phyloP scores from a whole-genome alignment of 92 coral and sea anemone species.

The Epizoanthus ramosus region DNA sequence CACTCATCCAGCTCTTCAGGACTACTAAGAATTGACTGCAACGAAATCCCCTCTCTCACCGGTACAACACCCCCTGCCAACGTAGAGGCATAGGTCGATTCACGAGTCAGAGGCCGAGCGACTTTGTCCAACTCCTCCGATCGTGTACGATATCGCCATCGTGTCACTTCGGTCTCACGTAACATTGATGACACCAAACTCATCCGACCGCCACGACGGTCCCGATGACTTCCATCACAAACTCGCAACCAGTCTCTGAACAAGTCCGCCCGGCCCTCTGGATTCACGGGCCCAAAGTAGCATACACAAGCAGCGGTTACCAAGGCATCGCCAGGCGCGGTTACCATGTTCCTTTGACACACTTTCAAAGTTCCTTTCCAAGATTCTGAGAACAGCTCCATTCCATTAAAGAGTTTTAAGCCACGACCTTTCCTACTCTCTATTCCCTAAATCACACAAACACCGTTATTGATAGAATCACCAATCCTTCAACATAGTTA shows the following conservation, averaged over 20 bases:
- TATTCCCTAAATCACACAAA: conserved; percentile 54
- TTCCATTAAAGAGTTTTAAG: conserved; percentile 60
- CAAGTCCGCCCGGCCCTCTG: conserved; percentile 79
- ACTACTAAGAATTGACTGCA: conserved; percentile 66
- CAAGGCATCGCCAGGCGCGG: conserved; percentile 95
- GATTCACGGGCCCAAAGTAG: conserved; percentile 87
- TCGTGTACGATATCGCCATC: neutral
- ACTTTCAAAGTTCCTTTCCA: conserved; percentile 74
- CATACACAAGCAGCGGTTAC: conserved; percentile 89
- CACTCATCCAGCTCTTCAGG: conserved; percentile 83
- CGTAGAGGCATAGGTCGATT: conserved; percentile 45
- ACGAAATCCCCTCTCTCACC: conserved; percentile 68
- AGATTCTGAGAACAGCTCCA: conserved; percentile 64
- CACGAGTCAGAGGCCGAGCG: conserved; percentile 47
- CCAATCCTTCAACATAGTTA: neutral
- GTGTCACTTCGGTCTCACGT: conserved; percentile 36
- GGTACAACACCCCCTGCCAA: conserved; percentile 57
- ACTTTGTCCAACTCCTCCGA: conserved; percentile 20
- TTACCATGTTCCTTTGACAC: conserved; percentile 72
- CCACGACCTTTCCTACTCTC: conserved; percentile 77
- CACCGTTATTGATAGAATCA: neutral
- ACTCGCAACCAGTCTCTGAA: conserved; percentile 86
- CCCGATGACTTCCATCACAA: conserved; percentile 76
- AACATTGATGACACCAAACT: conserved; percentile 68
- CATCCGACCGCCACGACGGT: conserved; percentile 20